Evolutionary conservation across 1,140 invertebrate genomes (phyloP), one percentile per base, ranked within the genome.

Genomic region (Drosophila obscura): DNA sequence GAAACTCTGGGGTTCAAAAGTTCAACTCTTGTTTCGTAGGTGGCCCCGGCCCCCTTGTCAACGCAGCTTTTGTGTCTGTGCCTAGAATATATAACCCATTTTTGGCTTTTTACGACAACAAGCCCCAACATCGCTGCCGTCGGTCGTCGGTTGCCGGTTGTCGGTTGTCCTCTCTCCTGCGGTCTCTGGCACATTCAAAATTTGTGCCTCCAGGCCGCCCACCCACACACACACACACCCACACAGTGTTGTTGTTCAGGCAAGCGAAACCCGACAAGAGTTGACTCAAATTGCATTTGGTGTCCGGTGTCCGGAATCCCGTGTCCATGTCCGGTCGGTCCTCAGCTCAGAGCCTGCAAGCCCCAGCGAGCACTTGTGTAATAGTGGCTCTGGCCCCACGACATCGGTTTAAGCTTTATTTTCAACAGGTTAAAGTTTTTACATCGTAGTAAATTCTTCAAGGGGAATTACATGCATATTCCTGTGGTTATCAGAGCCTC

Each of bases 261-360:
- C 82, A 78, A 82, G 74, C 74, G 82, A 78, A 67, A 72, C 73
- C 74, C 82, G 53, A 77, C 83, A 78, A 76, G 83, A 88, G 83
- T 82, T 82, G 79, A 87, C 79, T 88, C 75, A 87, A 87, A 87
- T 87, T 87, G 82, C 82, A 87, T 87, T 87, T 72, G 79, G 35
- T 76, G 63, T 81, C 74, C 81, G 80, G 9, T 57, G 35, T 39
- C 35, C 35, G 35, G 35, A 39, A 13, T 39, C 35, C 35, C 35
- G 35, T 39, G 35, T 39, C 35, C 35, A 39, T 39, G 35, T 39
- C 35, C 35, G 35, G 31, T 35, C 8, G 31, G 35, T 39, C 0
- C 35, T 11, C 35, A 13, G 35, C 35, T 39, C 35, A 39, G 35
- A 3, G 35, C 11, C 35, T 13, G 11, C 35, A 13, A 39, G 13